Base-by-base conservation (phyloP, 2,888 invertebrate genomes). In the Nomada ferruginata region DNA sequence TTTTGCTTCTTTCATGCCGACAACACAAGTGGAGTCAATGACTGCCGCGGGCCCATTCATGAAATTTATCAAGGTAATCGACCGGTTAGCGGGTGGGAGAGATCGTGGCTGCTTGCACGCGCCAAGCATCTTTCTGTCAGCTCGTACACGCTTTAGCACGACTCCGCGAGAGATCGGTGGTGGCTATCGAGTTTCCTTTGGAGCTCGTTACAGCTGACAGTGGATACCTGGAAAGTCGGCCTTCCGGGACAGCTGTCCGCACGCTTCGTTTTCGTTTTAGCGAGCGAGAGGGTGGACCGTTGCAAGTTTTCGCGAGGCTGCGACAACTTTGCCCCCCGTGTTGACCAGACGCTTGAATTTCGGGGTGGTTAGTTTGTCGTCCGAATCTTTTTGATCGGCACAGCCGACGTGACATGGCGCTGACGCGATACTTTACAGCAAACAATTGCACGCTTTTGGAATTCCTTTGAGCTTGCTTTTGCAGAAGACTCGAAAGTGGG, bases 51-150 rank as follows among this genome's bases (percentile, higher is more conserved):
- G 85, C 76, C 84, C 89, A 89, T 89, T 89, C 89, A 89, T 87
- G 86, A 90, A 89, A 90, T 89, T 85, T 87, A 89, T 90, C 88
- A 83, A 71, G 87, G 85, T 89, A 90, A 90, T 89, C 85, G 83
- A 75, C 80, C 78, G 79, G 79, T 87, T 83, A 86, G 79, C 59
- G 18, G 36, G 57, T 66, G 63, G 74, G 63, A 68, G 69, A 83
- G 55, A 52, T 57, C 47, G 36, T 23, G 23, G 20, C 29, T 20
- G 5, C 20, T 29, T 42, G 15, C 36, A 61, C 66, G 55, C 52
- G 78, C 68, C 53, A 61, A 50, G 50, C 59, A 23, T 64, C 57
- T 20, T 18, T 13, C 4, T 36, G 7, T 29, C 5, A 2, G 13
- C 9, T 47, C 15, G 47, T 15, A 10, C 47, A 47, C 18, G 10